A percentile compares a stretch with the other conserved stretches of the same genome.
Conservation (phyloP, 2,888 invertebrate species). For the Pasiphila rectangulata region DNA sequence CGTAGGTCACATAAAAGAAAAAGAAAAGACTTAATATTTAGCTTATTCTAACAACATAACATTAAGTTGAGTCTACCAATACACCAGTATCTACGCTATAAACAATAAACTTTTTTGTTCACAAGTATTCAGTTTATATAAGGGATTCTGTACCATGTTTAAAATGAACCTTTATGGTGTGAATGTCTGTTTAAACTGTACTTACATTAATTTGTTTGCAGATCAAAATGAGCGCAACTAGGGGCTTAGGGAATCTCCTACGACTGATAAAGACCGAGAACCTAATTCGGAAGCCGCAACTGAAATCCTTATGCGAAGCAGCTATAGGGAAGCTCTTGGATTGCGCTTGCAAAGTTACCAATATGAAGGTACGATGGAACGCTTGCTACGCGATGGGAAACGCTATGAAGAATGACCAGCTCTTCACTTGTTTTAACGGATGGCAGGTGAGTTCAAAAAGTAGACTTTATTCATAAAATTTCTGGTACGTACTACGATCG, state of each 20-base stretch:
- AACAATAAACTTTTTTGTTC: no score
- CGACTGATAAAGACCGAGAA: conserved; percentile 81
- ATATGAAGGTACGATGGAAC: conserved; percentile 96
- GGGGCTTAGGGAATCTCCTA: conserved; percentile 90
- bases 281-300: conserved; percentile 66
- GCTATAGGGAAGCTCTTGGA: conserved; percentile 85
- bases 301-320: conserved; percentile 77
- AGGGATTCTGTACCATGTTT: no score
- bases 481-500: no score
- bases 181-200: background rate
- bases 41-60: no score
- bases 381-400: conserved; percentile 93
- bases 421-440: conserved; percentile 67
- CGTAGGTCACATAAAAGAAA: no score
- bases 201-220: conserved; percentile 32
- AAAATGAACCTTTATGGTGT: no score
- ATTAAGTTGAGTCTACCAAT: no score
- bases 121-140: no score
- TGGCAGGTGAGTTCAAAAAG: no score
- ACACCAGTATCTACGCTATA: no score
- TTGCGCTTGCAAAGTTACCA: conserved; percentile 84
- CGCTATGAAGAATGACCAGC: conserved; percentile 83
- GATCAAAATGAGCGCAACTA: conserved; percentile 87
- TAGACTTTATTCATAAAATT: no score
- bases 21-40: no score